A percentile compares a stretch with the other conserved stretches of the same genome.
phyloP scores from a whole-genome alignment of 2,113 vertebrate genomes.

The Peromyscus californicus region DNA sequence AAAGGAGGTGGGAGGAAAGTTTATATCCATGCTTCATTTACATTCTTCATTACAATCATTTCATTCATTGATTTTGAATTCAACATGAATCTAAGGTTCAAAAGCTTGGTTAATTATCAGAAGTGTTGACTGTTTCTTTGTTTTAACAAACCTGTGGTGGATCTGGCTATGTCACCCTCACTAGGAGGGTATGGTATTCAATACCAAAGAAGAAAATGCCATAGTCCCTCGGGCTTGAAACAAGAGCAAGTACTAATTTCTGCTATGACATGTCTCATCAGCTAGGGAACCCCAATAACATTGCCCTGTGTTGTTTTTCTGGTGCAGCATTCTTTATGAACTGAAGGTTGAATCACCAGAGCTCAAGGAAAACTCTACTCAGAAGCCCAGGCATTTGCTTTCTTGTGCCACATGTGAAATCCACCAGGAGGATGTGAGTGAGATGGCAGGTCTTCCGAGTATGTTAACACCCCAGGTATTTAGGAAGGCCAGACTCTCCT shows the following conservation, averaged over 20 bases:
- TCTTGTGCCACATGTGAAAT: background rate
- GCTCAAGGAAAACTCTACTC: background rate
- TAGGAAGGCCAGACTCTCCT: background rate
- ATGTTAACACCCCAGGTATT: background rate
- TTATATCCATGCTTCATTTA: background rate
- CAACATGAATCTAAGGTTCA: background rate
- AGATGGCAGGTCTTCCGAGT: background rate
- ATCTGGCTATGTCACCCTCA: background rate
- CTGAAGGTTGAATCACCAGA: too few relatives aligned
- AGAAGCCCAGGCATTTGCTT: too few relatives aligned
- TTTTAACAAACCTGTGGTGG: background rate
- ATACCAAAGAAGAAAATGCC: background rate
- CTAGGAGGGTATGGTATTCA: background rate
- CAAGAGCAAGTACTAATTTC: background rate
- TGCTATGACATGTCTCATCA: background rate
- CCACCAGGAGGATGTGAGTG: background rate
- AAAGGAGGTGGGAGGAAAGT: background rate
- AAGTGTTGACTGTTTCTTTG: background rate
- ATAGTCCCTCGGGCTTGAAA: background rate
- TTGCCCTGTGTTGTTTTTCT: background rate
- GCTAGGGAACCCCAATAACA: accelerated
- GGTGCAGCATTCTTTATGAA: background rate
- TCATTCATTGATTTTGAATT: background rate
- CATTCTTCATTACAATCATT: too few relatives aligned
- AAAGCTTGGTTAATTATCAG: background rate